Conservation (phyloP, 2,797 vertebrate genomes). For the Oreochromis mossambicus region DNA sequence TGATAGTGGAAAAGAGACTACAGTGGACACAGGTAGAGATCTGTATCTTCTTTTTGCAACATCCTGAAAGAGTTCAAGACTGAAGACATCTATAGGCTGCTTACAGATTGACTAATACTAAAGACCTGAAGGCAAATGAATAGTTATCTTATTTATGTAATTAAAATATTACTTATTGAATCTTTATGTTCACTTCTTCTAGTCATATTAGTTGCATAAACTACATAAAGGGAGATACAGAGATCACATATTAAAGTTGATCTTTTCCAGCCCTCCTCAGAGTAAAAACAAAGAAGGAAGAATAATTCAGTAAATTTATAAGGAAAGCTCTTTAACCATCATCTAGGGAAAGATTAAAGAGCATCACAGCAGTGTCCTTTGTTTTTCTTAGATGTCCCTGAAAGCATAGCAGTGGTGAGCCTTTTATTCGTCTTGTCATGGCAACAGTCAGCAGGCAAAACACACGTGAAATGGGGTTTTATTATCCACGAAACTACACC, state of each 20-base stretch:
- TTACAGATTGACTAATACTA: neutral
- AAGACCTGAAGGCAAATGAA: neutral
- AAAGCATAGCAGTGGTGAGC: neutral
- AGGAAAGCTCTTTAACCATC: neutral
- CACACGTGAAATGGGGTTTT: neutral
- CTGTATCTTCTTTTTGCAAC: neutral
- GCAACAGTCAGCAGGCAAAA: neutral
- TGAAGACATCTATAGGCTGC: neutral
- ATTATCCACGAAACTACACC: neutral
- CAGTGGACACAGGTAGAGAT: neutral
- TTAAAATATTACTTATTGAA: neutral
- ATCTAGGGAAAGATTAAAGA: neutral
- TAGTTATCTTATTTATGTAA: neutral
- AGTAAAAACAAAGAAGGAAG: neutral
- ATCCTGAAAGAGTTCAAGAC: neutral
- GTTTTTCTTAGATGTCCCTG: neutral
- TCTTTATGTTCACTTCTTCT: neutral
- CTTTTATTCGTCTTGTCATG: neutral
- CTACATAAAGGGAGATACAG: neutral
- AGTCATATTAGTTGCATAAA: neutral
- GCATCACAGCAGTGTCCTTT: neutral
- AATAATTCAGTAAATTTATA: neutral
- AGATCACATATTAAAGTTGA: neutral
- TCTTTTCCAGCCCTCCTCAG: neutral
- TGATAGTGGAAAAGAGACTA: neutral